Base-by-base conservation (phyloP, 2,888 invertebrate genomes). In the Microchrysa polita region DNA sequence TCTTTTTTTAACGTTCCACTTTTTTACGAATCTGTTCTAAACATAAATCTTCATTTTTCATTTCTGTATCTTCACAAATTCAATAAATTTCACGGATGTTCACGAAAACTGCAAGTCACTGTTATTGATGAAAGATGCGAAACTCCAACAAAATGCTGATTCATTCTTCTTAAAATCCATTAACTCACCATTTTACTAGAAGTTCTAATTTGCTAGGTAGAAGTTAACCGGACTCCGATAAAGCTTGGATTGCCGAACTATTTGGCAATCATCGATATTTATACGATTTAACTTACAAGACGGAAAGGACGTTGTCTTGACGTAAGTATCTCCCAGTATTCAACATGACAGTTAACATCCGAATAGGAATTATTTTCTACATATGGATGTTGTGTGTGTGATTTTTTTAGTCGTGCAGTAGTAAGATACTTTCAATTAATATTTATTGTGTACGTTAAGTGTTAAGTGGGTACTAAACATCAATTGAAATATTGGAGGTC, bases 271-370 rank as follows among this genome's bases (percentile, higher is more conserved):
- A 59, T 59, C 59, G 59, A 59, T 59, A 59, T 59, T 59, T 59
- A 59, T 59, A 59, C 23, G 59, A 59, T 59, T 59, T 12, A 59
- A 59, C 48, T 48, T n/a, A n/a, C n/a, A n/a, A n/a, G 23, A 59
- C 22, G 23, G 9, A 59, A 59, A 59, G 59, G 59, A 59, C 59
- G 59, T 23, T 23, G 9, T 59, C n/a, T 23, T 27, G 23, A n/a
- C n/a, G n/a, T n/a, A 59, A 23, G 23, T 59, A 59, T 59, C 59
- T 59, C n/a, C n/a, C n/a, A 48, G 12, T 7, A 34, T 34, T 34
- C 27, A 34, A 34, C 27, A 34, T 34, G 27, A 34, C 22, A n/a
- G 27, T 23, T 27, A 23, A 59, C 14, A 23, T 27, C 27, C 27
- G 14, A 59, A 34, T 34, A 34, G 27, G 27, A 59, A 59, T 23